phyloP scores from a whole-genome alignment of 1,140 invertebrate genomes.

The Maconellicoccus hirsutus region DNA sequence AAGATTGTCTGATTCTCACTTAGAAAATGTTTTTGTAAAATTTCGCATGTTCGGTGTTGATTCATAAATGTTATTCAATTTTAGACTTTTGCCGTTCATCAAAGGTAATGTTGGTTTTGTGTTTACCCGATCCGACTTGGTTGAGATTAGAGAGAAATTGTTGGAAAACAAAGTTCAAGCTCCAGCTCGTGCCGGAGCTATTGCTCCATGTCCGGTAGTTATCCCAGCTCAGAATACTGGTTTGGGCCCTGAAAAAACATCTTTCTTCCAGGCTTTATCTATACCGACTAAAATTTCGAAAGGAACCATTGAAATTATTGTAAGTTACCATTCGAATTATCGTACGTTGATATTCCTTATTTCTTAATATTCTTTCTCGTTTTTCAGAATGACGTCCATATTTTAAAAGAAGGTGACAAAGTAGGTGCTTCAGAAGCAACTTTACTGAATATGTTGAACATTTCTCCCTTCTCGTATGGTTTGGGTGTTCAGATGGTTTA shows the following conservation, averaged over 20 bases:
- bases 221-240: slow-evolving; percentile 98
- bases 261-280: slow-evolving; percentile 99
- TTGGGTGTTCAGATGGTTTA: slow-evolving; percentile 91
- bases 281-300: slow-evolving; percentile 99
- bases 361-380: not conserved
- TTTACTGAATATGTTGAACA: slow-evolving; percentile 98
- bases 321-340: slow-evolving; percentile 38
- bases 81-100: slow-evolving; percentile 78
- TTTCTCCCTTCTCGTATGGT: slow-evolving; percentile 99
- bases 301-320: slow-evolving; percentile 99
- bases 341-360: not conserved
- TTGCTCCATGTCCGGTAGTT: slow-evolving; percentile 89
- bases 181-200: slow-evolving; percentile 90
- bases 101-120: slow-evolving; percentile 98
- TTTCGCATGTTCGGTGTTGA: too few relatives aligned
- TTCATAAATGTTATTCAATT: slow-evolving; percentile 31
- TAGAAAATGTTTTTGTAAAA: too few relatives aligned
- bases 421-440: slow-evolving; percentile 98
- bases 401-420: slow-evolving; percentile 90
- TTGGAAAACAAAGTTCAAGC: slow-evolving; percentile 93
- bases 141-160: slow-evolving; percentile 85
- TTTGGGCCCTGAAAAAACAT: slow-evolving; percentile 97
- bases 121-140: slow-evolving; percentile 91
- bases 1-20: not conserved
- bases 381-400: slow-evolving; percentile 79